phyloP scores from a whole-genome alignment of 2,797 vertebrate species.

The Benthosema pterotum region DNA sequence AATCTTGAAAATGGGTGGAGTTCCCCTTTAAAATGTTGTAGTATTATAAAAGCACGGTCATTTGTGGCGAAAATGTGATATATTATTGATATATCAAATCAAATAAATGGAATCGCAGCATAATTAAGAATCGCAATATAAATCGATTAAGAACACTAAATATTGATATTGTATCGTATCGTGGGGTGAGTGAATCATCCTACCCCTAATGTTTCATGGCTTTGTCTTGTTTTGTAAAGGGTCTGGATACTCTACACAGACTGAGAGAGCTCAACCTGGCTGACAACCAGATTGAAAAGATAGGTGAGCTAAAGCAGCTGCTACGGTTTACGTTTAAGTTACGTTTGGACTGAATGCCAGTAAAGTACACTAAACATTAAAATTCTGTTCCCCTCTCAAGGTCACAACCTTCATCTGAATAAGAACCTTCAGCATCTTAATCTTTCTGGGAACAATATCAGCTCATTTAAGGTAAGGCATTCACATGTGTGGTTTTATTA shows the following conservation, averaged over 20 bases:
- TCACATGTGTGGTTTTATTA: too few relatives aligned
- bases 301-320: slow-evolving; percentile 74
- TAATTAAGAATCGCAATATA: too few relatives aligned
- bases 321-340: slow-evolving; percentile 11
- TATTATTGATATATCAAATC: too few relatives aligned
- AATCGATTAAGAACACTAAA: too few relatives aligned
- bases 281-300: slow-evolving; percentile 83
- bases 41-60: too few relatives aligned
- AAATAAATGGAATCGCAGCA: too few relatives aligned
- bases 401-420: slow-evolving; percentile 82
- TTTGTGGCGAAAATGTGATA: too few relatives aligned
- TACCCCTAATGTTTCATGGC: not conserved
- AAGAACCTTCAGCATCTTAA: slow-evolving; percentile 84
- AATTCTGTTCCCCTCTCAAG: slow-evolving; percentile 50
- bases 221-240: slow-evolving; percentile 62
- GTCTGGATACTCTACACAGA: slow-evolving; percentile 77
- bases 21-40: too few relatives aligned
- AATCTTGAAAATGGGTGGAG: too few relatives aligned
- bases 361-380: slow-evolving; percentile 18
- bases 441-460: slow-evolving; percentile 89
- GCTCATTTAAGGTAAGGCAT: slow-evolving; percentile 85
- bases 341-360: slow-evolving; percentile 24
- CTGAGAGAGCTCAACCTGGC: slow-evolving; percentile 88
- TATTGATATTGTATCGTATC: too few relatives aligned
- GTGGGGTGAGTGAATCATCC: too few relatives aligned